Evolutionary conservation across 1,140 invertebrate species (phyloP).

Genomic region (Spodoptera frugiperda): DNA sequence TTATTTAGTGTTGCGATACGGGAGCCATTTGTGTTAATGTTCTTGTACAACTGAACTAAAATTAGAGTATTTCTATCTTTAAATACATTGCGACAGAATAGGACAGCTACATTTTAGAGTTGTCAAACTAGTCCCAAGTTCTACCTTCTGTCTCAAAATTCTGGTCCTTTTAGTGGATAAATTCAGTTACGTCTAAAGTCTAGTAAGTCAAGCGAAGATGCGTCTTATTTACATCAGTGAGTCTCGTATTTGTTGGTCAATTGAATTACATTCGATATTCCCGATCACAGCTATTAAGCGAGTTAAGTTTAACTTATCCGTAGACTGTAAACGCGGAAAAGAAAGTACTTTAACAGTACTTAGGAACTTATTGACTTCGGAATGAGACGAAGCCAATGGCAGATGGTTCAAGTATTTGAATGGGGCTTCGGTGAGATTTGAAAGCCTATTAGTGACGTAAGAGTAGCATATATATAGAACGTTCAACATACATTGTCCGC

Average conservation of each 20-base stretch:
- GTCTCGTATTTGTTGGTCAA: no score
- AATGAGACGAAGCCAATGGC: no score
- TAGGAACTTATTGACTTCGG: neutral
- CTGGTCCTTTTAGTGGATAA: no score
- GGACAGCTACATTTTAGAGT: no score
- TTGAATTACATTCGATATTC: neutral
- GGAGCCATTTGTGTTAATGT: neutral
- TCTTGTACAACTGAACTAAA: neutral
- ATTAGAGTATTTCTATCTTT: neutral
- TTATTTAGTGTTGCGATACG: neutral
- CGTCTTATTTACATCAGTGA: no score
- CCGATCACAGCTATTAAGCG: neutral
- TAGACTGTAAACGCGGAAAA: neutral
- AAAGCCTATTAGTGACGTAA: constrained; percentile 3
- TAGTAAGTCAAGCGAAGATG: no score
- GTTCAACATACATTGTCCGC: constrained; percentile 7
- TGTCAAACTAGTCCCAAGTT: no score
- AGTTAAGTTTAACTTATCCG: constrained; percentile 2
- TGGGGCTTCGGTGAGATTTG: neutral
- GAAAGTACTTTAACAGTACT: neutral
- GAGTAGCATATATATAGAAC: neutral
- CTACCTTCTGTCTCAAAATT: no score
- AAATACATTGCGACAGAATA: no score
- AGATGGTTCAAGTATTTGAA: neutral
- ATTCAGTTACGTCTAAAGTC: no score